Evolutionary conservation across 2,113 vertebrate species (phyloP).

Genomic region (Chionomys nivalis): DNA sequence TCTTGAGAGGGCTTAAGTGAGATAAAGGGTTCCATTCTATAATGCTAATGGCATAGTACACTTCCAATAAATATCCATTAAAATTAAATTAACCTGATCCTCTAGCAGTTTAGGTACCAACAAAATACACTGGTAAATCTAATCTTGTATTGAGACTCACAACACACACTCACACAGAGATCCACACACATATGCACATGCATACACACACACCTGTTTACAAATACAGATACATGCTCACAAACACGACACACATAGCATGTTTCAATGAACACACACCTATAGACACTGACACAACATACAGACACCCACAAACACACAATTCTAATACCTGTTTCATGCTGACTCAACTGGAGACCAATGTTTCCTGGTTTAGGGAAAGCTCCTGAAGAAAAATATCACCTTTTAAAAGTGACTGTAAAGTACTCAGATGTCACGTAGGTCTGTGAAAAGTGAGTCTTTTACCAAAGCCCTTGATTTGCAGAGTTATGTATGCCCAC

Average conservation of each 20-base stretch:
- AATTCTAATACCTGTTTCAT: neutral
- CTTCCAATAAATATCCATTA: neutral
- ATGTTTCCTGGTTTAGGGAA: neutral
- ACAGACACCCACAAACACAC: neutral
- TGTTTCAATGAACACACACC: neutral
- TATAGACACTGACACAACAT: neutral
- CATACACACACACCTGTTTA: too few species aligned
- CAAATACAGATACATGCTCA: neutral
- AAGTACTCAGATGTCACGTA: neutral
- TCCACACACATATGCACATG: too few species aligned
- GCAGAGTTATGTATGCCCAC: neutral
- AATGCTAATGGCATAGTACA: neutral
- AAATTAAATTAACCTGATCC: neutral
- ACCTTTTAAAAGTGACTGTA: neutral
- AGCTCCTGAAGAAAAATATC: neutral
- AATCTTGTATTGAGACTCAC: neutral
- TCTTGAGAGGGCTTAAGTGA: neutral
- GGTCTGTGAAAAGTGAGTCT: neutral
- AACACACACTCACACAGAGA: neutral
- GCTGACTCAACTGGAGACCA: neutral
- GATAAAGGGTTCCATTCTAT: neutral
- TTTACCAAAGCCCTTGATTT: neutral
- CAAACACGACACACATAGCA: neutral
- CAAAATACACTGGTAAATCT: neutral
- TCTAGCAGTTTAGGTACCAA: neutral